These are phyloP conservation scores for Agriopis marginaria DNA, from an alignment of 2,888 invertebrate species.

Conservation along the genomic window DNA sequence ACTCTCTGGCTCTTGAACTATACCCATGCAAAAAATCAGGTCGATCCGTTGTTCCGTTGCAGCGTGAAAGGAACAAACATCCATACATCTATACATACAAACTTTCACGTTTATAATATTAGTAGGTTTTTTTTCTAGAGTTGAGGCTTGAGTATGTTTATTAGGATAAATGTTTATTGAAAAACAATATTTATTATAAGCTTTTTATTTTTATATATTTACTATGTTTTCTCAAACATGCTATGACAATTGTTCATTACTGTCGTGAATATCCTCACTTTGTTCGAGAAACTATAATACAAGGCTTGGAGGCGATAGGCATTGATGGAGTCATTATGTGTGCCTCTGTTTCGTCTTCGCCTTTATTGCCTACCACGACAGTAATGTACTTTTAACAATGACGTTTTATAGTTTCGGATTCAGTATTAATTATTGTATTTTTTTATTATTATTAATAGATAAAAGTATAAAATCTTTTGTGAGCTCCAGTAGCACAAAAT, in stretches of 20 bases:
- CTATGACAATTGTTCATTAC: background rate
- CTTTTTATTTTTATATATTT: background rate
- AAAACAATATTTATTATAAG: background rate
- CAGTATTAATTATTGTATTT: background rate
- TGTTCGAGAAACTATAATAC: background rate
- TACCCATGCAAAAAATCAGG: no score
- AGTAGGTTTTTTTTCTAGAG: background rate
- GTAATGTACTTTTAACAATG: background rate
- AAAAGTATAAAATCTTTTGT: conserved; percentile 10
- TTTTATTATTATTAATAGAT: background rate
- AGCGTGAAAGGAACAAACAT: no score
- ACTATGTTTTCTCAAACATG: background rate
- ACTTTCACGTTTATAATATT: no score
- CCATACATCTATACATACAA: no score
- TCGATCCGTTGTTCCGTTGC: no score
- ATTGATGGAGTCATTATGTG: background rate
- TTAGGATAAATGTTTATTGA: background rate
- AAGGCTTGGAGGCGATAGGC: background rate
- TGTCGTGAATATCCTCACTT: background rate
- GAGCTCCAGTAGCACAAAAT: background rate
- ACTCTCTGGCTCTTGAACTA: no score
- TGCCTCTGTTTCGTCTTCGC: background rate
- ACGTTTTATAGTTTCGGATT: background rate
- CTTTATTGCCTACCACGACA: background rate
- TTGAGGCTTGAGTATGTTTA: no score